phyloP scores from a whole-genome alignment of 2,113 vertebrate genomes.

The Channa maculata region DNA sequence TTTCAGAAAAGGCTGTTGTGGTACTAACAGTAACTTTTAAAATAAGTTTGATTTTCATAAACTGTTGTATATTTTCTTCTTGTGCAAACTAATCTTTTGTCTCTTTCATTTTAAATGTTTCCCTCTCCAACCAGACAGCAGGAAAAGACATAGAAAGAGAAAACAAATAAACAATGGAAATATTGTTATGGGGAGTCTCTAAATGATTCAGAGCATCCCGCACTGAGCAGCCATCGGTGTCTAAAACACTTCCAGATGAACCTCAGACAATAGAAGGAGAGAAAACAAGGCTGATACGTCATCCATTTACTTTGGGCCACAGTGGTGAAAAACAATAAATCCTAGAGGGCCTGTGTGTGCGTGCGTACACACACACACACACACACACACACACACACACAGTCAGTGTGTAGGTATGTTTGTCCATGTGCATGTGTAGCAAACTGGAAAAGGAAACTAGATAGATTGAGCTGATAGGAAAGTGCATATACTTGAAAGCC shows the following conservation, averaged over 20 bases:
- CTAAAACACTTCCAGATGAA: constrained; percentile 84
- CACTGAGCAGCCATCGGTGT: constrained; percentile 57
- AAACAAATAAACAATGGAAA: constrained; percentile 81
- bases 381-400: constrained; percentile 30
- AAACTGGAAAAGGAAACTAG: constrained; percentile 76
- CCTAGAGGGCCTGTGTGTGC: constrained; percentile 40
- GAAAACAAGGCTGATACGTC: constrained; percentile 69
- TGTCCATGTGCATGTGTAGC: constrained; percentile 71
- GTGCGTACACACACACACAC: constrained; percentile 19
- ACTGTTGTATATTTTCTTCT: background rate
- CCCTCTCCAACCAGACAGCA: constrained; percentile 45
- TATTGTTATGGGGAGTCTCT: constrained; percentile 73
- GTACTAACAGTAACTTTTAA: too few species aligned
- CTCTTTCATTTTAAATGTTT: constrained; percentile 18
- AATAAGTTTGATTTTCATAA: too few species aligned
- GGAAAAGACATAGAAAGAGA: constrained; percentile 48
- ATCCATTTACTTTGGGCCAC: constrained; percentile 79
- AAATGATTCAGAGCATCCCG: constrained; percentile 62
- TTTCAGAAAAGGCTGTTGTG: too few species aligned
- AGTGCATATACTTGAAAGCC: constrained; percentile 67
- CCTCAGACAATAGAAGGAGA: constrained; percentile 71
- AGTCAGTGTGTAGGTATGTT: constrained; percentile 55
- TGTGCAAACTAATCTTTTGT: constrained; percentile 24
- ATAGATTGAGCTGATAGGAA: constrained; percentile 78
- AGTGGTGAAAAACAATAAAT: constrained; percentile 72